Conservation (phyloP, 2,113 vertebrate genomes). For the Prochilodus magdalenae region DNA sequence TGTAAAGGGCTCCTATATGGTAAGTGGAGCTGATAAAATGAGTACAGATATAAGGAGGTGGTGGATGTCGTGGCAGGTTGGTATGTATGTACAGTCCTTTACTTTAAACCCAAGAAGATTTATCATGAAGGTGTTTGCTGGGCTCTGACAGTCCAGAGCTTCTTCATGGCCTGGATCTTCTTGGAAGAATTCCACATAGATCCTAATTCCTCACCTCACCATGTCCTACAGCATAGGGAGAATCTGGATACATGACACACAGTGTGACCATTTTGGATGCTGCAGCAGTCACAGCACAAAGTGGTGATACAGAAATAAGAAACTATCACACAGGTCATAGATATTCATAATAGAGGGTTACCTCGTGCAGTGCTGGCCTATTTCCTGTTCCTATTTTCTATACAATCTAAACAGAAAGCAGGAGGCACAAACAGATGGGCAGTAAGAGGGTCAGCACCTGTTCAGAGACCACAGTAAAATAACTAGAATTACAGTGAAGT, state of each 20-base stretch:
- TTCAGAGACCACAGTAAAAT: not conserved
- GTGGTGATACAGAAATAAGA: not conserved
- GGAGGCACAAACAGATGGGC: not conserved
- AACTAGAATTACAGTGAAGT: not conserved
- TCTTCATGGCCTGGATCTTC: too few species aligned
- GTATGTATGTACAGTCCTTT: too few species aligned
- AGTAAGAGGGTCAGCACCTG: not conserved
- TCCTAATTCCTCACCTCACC: not conserved
- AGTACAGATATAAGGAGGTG: too few species aligned
- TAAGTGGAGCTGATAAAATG: too few species aligned
- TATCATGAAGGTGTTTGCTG: too few species aligned
- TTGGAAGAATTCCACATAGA: not conserved
- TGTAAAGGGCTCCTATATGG: too few species aligned
- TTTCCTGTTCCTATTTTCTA: constrained; percentile 19
- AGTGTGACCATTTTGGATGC: not conserved
- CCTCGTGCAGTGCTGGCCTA: not conserved
- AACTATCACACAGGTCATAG: not conserved
- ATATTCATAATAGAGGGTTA: not conserved
- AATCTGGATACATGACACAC: not conserved
- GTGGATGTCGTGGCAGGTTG: too few species aligned
- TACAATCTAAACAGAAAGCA: not conserved
- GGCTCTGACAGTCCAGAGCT: too few species aligned
- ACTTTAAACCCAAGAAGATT: too few species aligned
- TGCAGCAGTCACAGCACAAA: not conserved
- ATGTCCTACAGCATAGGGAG: constrained; percentile 5